A percentile compares a stretch with the other conserved stretches of the same genome.
phyloP scores from a whole-genome alignment of 2,888 invertebrate species.

The Macaria liturata region DNA sequence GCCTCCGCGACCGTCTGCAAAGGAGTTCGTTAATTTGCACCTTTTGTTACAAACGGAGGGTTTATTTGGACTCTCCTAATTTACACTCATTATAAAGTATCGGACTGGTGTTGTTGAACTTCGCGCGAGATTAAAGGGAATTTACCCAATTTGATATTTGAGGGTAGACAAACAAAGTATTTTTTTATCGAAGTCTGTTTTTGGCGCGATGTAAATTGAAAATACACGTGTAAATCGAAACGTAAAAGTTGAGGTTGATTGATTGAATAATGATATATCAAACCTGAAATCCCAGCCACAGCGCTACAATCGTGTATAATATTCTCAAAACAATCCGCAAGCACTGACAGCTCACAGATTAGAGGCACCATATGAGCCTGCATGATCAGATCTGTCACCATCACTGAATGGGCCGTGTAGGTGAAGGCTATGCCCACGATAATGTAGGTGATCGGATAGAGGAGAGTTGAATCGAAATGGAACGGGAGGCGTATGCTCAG shows the following conservation, averaged over 20 bases:
- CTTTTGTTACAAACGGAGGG: constrained; percentile 22
- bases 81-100: constrained; percentile 15
- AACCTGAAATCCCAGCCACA: constrained; percentile 26
- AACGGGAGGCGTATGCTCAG: constrained; percentile 53
- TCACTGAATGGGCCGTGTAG: constrained; percentile 56
- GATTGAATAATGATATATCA: no score
- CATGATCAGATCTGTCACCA: constrained; percentile 62
- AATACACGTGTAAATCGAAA: no score
- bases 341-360: constrained; percentile 60
- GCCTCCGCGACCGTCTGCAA: constrained; percentile 24
- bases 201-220: no score
- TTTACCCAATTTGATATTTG: no score
- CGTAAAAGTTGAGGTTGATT: no score
- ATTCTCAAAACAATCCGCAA: constrained; percentile 63
- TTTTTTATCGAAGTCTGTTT: no score
- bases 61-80: constrained; percentile 16
- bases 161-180: no score
- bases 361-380: constrained; percentile 62
- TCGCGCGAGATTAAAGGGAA: no score
- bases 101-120: constrained; percentile 8
- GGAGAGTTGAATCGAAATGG: constrained; percentile 41
- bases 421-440: constrained; percentile 47
- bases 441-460: constrained; percentile 51
- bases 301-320: constrained; percentile 52
- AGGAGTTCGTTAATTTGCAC: constrained; percentile 25